Evolutionary conservation across 2,888 invertebrate species (phyloP), one percentile per base, ranked within the genome.

Genomic region (Luffia ferchaultella): DNA sequence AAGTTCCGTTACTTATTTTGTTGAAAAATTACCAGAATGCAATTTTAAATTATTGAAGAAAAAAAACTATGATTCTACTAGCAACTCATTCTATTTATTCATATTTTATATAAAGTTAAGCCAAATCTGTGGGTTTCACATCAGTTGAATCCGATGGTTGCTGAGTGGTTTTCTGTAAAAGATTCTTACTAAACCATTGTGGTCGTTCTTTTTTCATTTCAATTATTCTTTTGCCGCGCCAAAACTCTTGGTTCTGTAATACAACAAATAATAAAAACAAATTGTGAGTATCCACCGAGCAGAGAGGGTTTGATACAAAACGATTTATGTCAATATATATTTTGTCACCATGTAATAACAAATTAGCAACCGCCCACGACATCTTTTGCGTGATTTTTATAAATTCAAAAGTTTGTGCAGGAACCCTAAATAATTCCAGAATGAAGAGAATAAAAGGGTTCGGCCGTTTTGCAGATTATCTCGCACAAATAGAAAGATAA

Each of bases 181-280:
- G 84, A 76, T 95, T 95, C 62, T 89, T 90, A 58, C 92, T 90
- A 65, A 96, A 97, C 96, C 96, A 97, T 42, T 88, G 75, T 2
- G 97, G 97, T 55, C 96, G 86, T 51, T 90, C 87, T 68, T 93
- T 95, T 46, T 91, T 85, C 86, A 96, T 88, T 82, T 97, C 96
- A 16, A 97, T 88, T 55, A 97, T 87, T 59, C 92, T 86, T 74
- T 94, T 95, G 1, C 89, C 89, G 60, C 89, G 76, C 71, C 86
- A 86, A 56, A 80, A 85, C 60, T 90, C 89, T 20, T 80, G 74
- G 1, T 87, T 79, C 76, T 89, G 69, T 3, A 60, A 57, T 12
- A 46, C n/a, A 44, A 45, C n/a, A 40, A 20, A 43, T 42, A 50
- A 42, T 41, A 49, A 30, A 30, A 30, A 30, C 3, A 30, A 3